Base-by-base conservation (phyloP, 2,888 invertebrate species). In the Spisula solida region DNA sequence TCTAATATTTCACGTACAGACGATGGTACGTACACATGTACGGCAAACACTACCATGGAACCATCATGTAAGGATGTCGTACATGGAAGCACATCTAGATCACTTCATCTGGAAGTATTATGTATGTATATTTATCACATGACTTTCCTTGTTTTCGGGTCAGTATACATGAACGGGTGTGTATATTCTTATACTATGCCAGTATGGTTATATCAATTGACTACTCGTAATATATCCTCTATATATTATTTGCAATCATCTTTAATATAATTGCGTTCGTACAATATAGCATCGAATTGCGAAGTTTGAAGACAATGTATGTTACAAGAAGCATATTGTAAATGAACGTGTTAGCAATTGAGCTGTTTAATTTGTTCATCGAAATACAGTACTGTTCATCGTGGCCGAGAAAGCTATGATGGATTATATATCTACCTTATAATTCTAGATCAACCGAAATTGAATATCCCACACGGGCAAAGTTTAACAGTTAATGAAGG, bases 21-120 rank as follows among this genome's bases (percentile, higher is more conserved):
- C 12, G n/a, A 41, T 25, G 47, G 47, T 25, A 48, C n/a, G n/a
- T 80, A 80, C 47, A 80, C 80, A n/a, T 80, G 48, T 80, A 80
- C 80, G 20, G 48, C 34, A 25, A 47, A 80, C n/a, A 48, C 47
- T 25, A 47, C 41, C 20, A 80, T 80, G 80, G 48, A 18, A 20
- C 80, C 80, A 47, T 48, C 80, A 16, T 25, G 41, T 47, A n/a
- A 25, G 5, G 18, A 25, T 48, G 80, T 20, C 0, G 48, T 48
- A n/a, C n/a, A 47, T 34, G 80, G 80, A 47, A 25, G 0, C 20
- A 14, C 41, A 41, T 48, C 47, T 12, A 47, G 14, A 47, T 48
- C 47, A 14, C 14, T 80, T 20, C 48, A 18, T 47, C n/a, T 80
- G 14, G 25, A 41, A n/a, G 80, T 80, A 20, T 48, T 41, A 20